Conservation (phyloP, 1,140 invertebrate species). For the Rhopalosiphum maidis region DNA sequence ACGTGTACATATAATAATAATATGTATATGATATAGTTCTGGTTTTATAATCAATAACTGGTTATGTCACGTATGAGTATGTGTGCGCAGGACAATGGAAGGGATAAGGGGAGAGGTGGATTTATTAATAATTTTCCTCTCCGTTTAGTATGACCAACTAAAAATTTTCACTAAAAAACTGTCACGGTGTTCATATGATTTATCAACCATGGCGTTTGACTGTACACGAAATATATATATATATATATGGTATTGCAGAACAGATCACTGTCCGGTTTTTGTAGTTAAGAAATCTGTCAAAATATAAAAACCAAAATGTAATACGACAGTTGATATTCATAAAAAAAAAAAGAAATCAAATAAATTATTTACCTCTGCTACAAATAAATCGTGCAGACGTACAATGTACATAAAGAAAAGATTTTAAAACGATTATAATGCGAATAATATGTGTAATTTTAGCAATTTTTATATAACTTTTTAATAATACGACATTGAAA, state of each 20-base stretch:
- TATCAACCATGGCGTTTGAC: constrained; percentile 23
- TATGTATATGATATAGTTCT: constrained; percentile 38
- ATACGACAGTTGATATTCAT: not conserved
- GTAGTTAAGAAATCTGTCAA: not conserved
- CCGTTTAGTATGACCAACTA: constrained; percentile 4
- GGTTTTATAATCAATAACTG: constrained; percentile 53
- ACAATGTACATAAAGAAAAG: not conserved
- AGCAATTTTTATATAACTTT: not conserved
- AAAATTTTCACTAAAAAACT: constrained; percentile 20
- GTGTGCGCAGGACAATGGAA: not conserved
- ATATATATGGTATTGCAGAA: not conserved
- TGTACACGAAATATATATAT: not conserved
- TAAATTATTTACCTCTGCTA: not conserved
- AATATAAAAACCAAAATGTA: not conserved
- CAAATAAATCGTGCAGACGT: not conserved
- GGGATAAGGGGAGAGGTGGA: not conserved
- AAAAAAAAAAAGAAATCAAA: not conserved
- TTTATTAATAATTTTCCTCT: constrained; percentile 49
- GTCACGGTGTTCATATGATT: constrained; percentile 35
- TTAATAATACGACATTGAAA: not conserved
- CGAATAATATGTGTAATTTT: not conserved
- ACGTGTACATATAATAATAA: not conserved
- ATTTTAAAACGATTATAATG: not conserved
- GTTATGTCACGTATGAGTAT: constrained; percentile 6
- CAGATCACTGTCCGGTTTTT: constrained; percentile 2